These are phyloP conservation scores for Prochilodus magdalenae DNA, from an alignment of 2,113 vertebrate species.

Conservation along the genomic window DNA sequence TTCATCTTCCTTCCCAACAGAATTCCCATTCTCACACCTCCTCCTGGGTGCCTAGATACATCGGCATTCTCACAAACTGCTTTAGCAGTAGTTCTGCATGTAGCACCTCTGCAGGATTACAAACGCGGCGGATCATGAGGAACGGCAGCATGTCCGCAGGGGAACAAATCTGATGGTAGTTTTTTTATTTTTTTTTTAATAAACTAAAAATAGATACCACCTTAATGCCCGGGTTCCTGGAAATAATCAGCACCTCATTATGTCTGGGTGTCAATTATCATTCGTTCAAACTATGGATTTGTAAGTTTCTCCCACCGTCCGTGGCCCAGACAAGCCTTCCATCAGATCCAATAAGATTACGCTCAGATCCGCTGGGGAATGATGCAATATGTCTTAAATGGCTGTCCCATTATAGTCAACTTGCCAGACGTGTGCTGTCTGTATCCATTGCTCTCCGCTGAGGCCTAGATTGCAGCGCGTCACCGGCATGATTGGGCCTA, in stretches of 20 bases:
- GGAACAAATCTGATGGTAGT: not conserved
- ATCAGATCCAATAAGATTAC: conserved; percentile 48
- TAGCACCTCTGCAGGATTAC: not conserved
- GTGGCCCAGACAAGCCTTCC: conserved; percentile 35
- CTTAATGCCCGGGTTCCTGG: not conserved
- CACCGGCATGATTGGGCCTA: conserved; percentile 49
- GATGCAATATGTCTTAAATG: conserved; percentile 53
- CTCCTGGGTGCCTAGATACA: too few species aligned
- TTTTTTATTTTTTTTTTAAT: not conserved
- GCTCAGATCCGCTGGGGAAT: conserved; percentile 49
- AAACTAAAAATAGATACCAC: not conserved
- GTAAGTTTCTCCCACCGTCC: not conserved
- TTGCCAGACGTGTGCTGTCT: conserved; percentile 43
- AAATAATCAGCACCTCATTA: not conserved
- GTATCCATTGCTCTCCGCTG: conserved; percentile 44
- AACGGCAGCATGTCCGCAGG: not conserved
- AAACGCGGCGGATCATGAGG: not conserved
- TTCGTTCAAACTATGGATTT: not conserved
- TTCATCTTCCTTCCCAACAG: too few species aligned
- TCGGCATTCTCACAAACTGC: too few species aligned
- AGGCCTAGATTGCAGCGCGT: conserved; percentile 41
- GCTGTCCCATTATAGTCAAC: conserved; percentile 52
- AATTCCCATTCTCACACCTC: too few species aligned
- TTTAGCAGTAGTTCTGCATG: not conserved
- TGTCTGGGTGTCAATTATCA: conserved; percentile 13